Base-by-base conservation (phyloP, 2,797 vertebrate species). In the Sebastes matsubarae region DNA sequence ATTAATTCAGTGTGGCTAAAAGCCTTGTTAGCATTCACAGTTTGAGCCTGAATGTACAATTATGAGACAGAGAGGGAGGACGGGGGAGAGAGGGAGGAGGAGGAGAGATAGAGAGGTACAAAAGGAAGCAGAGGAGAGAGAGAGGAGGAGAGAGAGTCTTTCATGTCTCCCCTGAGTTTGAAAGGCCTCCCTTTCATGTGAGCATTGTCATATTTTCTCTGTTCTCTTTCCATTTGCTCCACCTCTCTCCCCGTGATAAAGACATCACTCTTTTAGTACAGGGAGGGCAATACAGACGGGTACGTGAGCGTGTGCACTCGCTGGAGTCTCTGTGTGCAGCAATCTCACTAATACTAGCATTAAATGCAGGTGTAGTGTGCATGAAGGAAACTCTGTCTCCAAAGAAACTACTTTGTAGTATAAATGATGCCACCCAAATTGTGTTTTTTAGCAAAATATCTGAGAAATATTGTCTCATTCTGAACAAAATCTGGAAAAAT, bases 1-100 rank as follows among this genome's bases (percentile, higher is more conserved):
- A 92, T 95, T 92, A 91, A 94, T 92, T 92, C 84, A 87, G 80
- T 63, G 86, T 81, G 83, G 90, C 89, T 94, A 93, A 94, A 94
- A 94, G 93, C 93, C 93, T 93, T 90, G 92, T 94, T 94, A 92
- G 89, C 87, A 94, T 94, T 93, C 92, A 93, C 87, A 87, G 88
- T 89, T 89, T 88, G 89, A 91, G 88, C 75, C 87, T 90, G 90
- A 90, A 92, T 88, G 84, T 85, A 91, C 85, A 93, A 93, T 94
- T 86, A 92, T 77, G 77, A 87, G 88, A 75, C 72, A 38, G 84
- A 81, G 78, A 75, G 79, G 78, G 77, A 54, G 81, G 74, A 79
- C 11, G 57, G 60, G 71, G 65, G 29, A 59, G 69, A 77, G 75
- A 34, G 68, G 72, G 79, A 72, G 80, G 74, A 69, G 63, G 36